Evolutionary conservation across 2,113 vertebrate species (phyloP).

Genomic region (Phodopus roborovskii): DNA sequence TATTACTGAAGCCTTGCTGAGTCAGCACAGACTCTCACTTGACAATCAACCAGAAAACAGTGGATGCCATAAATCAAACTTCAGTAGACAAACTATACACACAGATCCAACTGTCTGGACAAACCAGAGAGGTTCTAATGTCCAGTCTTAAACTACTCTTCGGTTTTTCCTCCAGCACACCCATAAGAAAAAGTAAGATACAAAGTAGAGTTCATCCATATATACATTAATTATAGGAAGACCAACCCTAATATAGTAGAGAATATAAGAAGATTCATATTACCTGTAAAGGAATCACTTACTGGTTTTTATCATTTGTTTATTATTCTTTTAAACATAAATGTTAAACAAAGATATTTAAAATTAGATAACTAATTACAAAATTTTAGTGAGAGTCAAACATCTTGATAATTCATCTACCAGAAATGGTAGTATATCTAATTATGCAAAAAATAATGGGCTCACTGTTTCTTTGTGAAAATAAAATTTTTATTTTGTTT

Average conservation of each 20-base stretch:
- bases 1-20: neutral
- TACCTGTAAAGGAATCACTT: neutral
- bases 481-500: neutral
- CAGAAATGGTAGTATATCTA: constrained; percentile 32
- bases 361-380: neutral
- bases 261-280: neutral
- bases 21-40: constrained; percentile 41
- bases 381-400: constrained; percentile 34
- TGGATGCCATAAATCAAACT: constrained; percentile 12
- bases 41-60: constrained; percentile 34
- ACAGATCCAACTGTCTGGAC: neutral
- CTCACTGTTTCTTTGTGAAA: neutral
- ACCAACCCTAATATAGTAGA: neutral
- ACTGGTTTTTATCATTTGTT: neutral
- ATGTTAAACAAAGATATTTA: neutral
- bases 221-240: neutral
- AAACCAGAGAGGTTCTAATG: constrained; percentile 18
- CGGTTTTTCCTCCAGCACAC: constrained; percentile 25
- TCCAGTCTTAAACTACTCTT: neutral
- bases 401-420: neutral
- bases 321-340: neutral
- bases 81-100: neutral
- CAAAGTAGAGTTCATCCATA: neutral
- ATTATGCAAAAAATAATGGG: neutral
- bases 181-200: constrained; percentile 16